These are phyloP conservation scores for Apostichopus californicus DNA, from an alignment of 35 echinoderm and acorn worm species.

Conservation along the genomic window DNA sequence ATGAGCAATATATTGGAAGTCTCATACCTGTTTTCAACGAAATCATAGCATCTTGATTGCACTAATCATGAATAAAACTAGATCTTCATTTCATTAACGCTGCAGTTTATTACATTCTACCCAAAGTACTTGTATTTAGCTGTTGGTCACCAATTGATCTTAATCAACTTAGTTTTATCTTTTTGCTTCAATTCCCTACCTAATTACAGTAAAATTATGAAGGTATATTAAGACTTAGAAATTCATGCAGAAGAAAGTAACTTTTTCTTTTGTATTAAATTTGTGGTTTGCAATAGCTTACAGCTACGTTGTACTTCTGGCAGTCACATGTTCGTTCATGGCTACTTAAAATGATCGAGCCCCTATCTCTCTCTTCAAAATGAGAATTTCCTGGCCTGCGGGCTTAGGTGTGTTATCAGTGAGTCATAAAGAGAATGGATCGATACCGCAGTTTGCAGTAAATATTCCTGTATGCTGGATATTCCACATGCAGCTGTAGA, in stretches of 20 bases:
- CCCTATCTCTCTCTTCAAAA: not conserved
- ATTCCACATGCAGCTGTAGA: not conserved
- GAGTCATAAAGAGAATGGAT: not conserved
- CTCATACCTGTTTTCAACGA: too few species aligned
- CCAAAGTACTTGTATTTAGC: not conserved
- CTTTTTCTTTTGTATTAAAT: too few species aligned
- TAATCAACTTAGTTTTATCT: not conserved
- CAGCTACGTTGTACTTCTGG: not conserved
- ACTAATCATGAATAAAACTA: not conserved
- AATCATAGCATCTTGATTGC: too few species aligned
- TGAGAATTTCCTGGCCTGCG: constrained; percentile 1
- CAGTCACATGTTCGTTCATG: not conserved
- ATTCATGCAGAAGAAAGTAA: too few species aligned
- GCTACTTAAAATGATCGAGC: not conserved
- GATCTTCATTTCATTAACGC: not conserved
- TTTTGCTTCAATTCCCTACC: not conserved
- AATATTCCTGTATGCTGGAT: not conserved
- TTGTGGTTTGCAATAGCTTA: not conserved
- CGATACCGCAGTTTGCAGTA: not conserved
- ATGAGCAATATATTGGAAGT: too few species aligned
- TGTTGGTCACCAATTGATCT: not conserved
- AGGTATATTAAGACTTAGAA: too few species aligned
- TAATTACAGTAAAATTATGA: not conserved
- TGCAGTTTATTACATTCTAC: constrained; percentile 16
- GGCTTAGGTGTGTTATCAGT: not conserved